A percentile compares a stretch with the other conserved stretches of the same genome.
Conservation (phyloP, 2,888 invertebrate genomes). For the Cantharis lateralis region DNA sequence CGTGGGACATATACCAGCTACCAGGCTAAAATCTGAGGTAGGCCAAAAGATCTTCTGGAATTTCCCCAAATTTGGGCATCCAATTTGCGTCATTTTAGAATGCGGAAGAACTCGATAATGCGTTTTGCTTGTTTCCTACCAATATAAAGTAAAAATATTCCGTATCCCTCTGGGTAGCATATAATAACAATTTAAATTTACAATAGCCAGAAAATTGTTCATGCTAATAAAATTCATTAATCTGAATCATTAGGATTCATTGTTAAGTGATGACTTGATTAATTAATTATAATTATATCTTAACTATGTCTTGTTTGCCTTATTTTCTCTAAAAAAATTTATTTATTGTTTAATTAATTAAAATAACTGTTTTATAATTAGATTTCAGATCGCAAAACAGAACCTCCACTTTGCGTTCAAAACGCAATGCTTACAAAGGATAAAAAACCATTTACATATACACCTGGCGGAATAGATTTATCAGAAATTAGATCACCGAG, state of each 20-base stretch:
- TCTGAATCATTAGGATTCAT: neutral
- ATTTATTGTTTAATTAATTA: neutral
- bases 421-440: slow-evolving; percentile 95
- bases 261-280: neutral
- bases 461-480: slow-evolving; percentile 89
- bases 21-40: slow-evolving; percentile 42
- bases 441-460: slow-evolving; percentile 96
- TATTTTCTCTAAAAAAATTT: neutral
- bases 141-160: neutral
- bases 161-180: neutral
- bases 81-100: too few relatives aligned
- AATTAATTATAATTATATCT: neutral
- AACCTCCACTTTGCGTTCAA: slow-evolving; percentile 88
- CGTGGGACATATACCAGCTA: slow-evolving; percentile 37
- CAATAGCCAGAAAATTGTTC: neutral
- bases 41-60: neutral
- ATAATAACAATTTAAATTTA: neutral
- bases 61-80: too few relatives aligned
- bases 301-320: neutral
- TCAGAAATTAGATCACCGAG: slow-evolving; percentile 89
- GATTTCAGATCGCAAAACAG: slow-evolving; percentile 47
- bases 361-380: neutral
- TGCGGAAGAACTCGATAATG: too few relatives aligned
- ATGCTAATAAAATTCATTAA: neutral
- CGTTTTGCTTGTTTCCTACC: too few relatives aligned